Conservation (phyloP, 2,888 invertebrate genomes). For the Heliconius sara region DNA sequence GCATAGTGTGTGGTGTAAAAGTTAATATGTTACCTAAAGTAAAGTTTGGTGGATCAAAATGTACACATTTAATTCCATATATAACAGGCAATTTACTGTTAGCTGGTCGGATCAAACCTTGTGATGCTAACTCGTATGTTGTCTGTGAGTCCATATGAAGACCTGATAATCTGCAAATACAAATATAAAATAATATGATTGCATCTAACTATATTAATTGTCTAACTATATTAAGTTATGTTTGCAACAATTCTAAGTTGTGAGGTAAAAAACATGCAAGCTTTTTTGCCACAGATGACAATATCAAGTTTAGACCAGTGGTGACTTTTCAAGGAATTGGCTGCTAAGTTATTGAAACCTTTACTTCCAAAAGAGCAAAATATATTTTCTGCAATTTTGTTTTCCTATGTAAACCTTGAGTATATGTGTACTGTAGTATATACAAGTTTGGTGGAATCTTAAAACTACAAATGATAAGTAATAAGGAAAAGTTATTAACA, state of each 20-base stretch:
- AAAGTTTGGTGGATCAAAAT: conserved; percentile 92
- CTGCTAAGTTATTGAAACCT: not conserved
- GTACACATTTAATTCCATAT: conserved; percentile 93
- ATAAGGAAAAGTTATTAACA: no score
- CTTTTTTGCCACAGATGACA: not conserved
- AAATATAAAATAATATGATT: not conserved
- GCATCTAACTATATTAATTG: not conserved
- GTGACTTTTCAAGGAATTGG: not conserved
- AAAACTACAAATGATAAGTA: not conserved
- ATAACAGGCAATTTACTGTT: conserved; percentile 88
- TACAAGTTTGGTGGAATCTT: not conserved
- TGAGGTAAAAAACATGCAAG: not conserved
- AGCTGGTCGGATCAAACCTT: conserved; percentile 91
- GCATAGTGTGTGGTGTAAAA: no score
- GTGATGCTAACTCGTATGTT: conserved; percentile 93
- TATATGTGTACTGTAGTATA: not conserved
- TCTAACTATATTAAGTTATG: not conserved
- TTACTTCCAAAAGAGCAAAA: not conserved
- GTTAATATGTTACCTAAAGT: conserved; percentile 86
- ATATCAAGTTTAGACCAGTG: not conserved
- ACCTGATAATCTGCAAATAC: conserved; percentile 85
- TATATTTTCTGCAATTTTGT: not conserved
- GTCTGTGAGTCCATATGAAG: conserved; percentile 93
- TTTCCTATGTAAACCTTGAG: not conserved
- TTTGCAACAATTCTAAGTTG: not conserved